Conservation (phyloP, 2,888 invertebrate genomes). For the Chelonus formosanus region DNA sequence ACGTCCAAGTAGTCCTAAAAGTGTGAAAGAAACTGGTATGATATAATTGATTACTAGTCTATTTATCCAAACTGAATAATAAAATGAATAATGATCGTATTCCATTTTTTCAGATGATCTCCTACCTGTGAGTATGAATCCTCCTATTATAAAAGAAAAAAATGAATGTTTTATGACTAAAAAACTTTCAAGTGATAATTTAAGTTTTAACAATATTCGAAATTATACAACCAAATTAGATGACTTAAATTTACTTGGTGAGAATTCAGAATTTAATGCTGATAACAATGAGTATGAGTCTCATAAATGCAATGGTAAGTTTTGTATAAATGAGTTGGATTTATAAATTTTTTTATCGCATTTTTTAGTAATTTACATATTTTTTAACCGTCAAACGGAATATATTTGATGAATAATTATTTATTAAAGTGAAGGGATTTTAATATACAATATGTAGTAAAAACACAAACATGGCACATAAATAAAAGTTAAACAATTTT, state of each 20-base stretch:
- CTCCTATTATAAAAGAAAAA: constrained; percentile 16
- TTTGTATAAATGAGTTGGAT: constrained; percentile 50
- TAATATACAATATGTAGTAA: too few relatives aligned
- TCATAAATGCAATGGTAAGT: constrained; percentile 37
- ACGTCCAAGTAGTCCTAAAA: constrained; percentile 32
- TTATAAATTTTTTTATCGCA: constrained; percentile 41
- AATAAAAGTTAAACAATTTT: too few relatives aligned
- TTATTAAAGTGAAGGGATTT: too few relatives aligned
- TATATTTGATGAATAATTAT: too few relatives aligned
- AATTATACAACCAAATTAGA: constrained; percentile 48
- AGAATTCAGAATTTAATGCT: constrained; percentile 39
- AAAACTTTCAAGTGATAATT: constrained; percentile 6
- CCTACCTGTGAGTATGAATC: too few relatives aligned
- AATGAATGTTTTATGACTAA: constrained; percentile 16
- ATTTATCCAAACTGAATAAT: too few relatives aligned
- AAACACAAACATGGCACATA: too few relatives aligned
- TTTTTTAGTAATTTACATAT: too few relatives aligned
- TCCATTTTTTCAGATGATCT: too few relatives aligned
- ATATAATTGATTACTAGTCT: not conserved
- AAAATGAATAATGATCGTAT: too few relatives aligned
- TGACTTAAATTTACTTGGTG: constrained; percentile 53
- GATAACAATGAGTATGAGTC: constrained; percentile 37
- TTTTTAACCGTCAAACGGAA: too few relatives aligned
- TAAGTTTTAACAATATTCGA: constrained; percentile 23
- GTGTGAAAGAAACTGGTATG: constrained; percentile 46